Evolutionary conservation across 2,888 invertebrate species (phyloP).

Genomic region (Drosophila rubida): DNA sequence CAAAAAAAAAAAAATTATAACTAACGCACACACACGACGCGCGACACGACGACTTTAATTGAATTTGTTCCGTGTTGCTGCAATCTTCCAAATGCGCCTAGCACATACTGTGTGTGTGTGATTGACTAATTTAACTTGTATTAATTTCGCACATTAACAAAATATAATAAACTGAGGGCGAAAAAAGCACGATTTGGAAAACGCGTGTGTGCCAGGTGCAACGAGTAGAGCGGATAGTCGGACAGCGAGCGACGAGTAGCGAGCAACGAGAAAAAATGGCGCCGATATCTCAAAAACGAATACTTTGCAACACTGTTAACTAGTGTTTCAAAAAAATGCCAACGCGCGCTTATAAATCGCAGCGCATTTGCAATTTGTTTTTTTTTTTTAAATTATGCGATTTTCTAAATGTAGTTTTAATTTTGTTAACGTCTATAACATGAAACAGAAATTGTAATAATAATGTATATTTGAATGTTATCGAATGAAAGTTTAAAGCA

Average conservation of each 20-base stretch:
- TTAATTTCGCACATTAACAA: conserved; percentile 48
- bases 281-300: conserved; percentile 48
- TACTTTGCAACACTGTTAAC: background rate
- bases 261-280: conserved; percentile 60
- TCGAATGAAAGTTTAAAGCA: background rate
- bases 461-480: background rate
- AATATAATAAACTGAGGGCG: conserved; percentile 65
- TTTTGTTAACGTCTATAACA: no score
- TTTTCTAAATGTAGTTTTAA: no score
- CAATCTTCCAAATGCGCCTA: background rate
- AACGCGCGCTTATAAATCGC: background rate
- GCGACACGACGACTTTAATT: conserved; percentile 9
- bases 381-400: no score
- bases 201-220: conserved; percentile 66
- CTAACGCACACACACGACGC: conserved; percentile 43
- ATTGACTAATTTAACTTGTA: conserved; percentile 28
- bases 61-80: conserved; percentile 10
- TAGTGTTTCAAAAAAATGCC: no score
- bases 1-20: background rate
- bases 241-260: conserved; percentile 46
- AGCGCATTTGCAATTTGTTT: no score
- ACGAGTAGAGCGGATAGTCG: conserved; percentile 55
- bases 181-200: conserved; percentile 75
- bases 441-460: background rate
- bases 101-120: conserved; percentile 17